These are phyloP conservation scores for Caerostris extrusa DNA, from an alignment of 1,140 invertebrate species.

Conservation along the genomic window DNA sequence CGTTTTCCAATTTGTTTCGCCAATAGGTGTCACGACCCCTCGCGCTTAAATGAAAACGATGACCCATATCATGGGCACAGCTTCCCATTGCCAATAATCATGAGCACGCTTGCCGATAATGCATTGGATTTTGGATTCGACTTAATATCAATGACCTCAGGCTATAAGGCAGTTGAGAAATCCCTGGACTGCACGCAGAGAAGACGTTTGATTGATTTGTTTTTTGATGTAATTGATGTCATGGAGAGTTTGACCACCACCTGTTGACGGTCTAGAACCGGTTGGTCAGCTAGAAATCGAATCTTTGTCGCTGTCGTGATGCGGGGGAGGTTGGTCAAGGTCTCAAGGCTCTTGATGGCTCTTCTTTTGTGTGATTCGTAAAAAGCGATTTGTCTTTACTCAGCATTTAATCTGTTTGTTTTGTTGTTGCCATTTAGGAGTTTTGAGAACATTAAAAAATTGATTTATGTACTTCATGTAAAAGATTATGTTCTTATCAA, in stretches of 20 bases:
- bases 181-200: neutral
- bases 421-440: neutral
- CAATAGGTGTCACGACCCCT: conserved; percentile 24
- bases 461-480: no score
- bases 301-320: neutral
- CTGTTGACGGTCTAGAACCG: neutral
- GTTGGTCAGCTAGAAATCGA: neutral
- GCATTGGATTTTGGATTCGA: no score
- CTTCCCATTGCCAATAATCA: no score
- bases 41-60: conserved; percentile 15
- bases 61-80: conserved; percentile 5
- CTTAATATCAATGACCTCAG: no score
- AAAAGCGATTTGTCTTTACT: neutral
- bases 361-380: neutral
- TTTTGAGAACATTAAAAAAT: no score
- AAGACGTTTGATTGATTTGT: neutral
- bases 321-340: conserved; percentile 31
- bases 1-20: conserved; percentile 55
- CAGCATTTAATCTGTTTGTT: neutral
- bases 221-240: neutral
- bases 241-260: neutral
- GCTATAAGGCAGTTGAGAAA: neutral
- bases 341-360: neutral
- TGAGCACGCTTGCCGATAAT: no score
- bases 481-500: no score